A percentile compares a stretch with the other conserved stretches of the same genome.
Evolutionary conservation across 92 coral and sea anemone species (phyloP).

Genomic region (Parazoanthus swiftii): DNA sequence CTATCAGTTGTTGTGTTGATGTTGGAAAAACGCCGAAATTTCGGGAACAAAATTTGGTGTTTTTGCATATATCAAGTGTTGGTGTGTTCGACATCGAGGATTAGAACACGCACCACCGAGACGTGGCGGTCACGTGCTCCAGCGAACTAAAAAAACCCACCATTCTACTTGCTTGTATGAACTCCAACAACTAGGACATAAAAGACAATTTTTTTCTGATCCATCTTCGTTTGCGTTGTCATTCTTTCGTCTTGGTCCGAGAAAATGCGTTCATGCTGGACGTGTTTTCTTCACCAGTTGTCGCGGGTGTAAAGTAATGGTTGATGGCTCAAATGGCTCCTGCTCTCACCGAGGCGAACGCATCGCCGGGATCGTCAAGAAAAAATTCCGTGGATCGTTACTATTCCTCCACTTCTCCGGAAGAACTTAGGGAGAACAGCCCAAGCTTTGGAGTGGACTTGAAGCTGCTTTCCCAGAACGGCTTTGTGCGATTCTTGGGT

Average conservation of each 20-base stretch:
- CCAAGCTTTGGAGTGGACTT: slow-evolving; percentile 81
- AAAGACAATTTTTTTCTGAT: slow-evolving; percentile 44
- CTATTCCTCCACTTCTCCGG: slow-evolving; percentile 87
- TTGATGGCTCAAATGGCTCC: slow-evolving; percentile 99
- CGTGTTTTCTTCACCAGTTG: slow-evolving; percentile 88
- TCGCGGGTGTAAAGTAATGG: slow-evolving; percentile 97
- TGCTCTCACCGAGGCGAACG: slow-evolving; percentile 99
- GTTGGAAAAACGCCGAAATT: slow-evolving; percentile 52
- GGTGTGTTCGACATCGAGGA: slow-evolving; percentile 99
- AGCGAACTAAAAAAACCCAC: slow-evolving; percentile 82
- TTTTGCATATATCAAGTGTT: slow-evolving; percentile 95
- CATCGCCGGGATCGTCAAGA: slow-evolving; percentile 99
- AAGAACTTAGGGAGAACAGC: slow-evolving; percentile 79
- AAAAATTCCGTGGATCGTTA: slow-evolving; percentile 95
- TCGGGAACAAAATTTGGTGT: slow-evolving; percentile 66
- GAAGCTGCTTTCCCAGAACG: slow-evolving; percentile 94
- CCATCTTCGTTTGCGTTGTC: slow-evolving; percentile 44
- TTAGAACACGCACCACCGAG: slow-evolving; percentile 99
- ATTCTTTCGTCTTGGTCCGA: slow-evolving; percentile 64
- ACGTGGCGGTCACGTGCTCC: slow-evolving; percentile 99
- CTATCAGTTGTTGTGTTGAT: slow-evolving; percentile 35
- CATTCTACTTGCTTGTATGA: slow-evolving; percentile 68
- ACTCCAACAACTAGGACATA: slow-evolving; percentile 63
- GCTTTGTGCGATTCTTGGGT: slow-evolving; percentile 97
- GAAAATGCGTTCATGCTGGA: slow-evolving; percentile 94